Conservation (phyloP, 2,888 invertebrate genomes). For the Ophion slaviceki region DNA sequence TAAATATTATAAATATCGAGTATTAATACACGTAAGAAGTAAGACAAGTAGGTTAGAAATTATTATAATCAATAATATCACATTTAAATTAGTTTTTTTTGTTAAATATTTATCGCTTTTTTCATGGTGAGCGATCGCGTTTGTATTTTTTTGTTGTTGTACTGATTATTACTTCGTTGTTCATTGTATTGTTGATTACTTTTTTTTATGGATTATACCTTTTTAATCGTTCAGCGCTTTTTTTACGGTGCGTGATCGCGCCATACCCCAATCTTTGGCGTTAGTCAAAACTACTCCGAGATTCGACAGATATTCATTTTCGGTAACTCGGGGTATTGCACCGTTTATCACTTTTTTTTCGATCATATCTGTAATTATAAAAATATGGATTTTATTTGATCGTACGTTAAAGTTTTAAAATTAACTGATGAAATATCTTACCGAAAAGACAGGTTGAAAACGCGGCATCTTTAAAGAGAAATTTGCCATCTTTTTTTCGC, state of each 20-base stretch:
- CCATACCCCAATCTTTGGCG: too few relatives aligned
- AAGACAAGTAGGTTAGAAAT: too few relatives aligned
- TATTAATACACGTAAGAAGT: too few relatives aligned
- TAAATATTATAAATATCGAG: neutral
- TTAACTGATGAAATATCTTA: slow-evolving; percentile 15
- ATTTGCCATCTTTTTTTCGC: slow-evolving; percentile 21
- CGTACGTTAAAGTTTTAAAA: slow-evolving; percentile 5
- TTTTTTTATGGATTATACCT: slow-evolving; percentile 4
- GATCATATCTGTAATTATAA: slow-evolving; percentile 17
- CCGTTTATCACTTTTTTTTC: slow-evolving; percentile 22
- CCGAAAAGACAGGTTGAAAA: slow-evolving; percentile 35
- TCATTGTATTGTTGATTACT: neutral
- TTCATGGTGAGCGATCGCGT: too few relatives aligned
- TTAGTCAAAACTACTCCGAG: slow-evolving; percentile 39
- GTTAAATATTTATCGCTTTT: too few relatives aligned
- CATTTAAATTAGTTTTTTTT: too few relatives aligned
- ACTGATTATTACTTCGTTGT: too few relatives aligned
- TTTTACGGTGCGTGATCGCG: too few relatives aligned
- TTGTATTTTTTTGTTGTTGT: too few relatives aligned
- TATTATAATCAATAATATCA: too few relatives aligned
- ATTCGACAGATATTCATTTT: slow-evolving; percentile 13
- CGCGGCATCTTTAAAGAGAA: slow-evolving; percentile 23
- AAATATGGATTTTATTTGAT: slow-evolving; percentile 14
- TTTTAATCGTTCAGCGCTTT: too few relatives aligned
- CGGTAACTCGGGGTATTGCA: slow-evolving; percentile 19